phyloP scores from a whole-genome alignment of 2,797 vertebrate genomes.

The Eurystomus glaucurus region DNA sequence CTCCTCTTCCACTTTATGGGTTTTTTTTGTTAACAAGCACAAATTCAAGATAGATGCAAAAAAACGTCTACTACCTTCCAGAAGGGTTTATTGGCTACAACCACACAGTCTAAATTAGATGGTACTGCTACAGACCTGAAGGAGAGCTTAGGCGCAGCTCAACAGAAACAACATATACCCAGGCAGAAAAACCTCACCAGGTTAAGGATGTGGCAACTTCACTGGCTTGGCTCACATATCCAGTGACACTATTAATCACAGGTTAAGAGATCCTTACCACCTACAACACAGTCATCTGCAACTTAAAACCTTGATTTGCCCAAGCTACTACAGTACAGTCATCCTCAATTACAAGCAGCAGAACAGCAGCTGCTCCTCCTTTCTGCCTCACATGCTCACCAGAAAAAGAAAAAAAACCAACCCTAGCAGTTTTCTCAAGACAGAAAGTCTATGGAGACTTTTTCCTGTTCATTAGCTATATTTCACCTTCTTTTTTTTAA shows the following conservation, averaged over 20 bases:
- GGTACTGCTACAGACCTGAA: neutral
- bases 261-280: neutral
- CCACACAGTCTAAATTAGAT: neutral
- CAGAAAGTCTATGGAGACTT: neutral
- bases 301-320: conserved; percentile 28
- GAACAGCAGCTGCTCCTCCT: neutral
- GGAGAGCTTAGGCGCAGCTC: neutral
- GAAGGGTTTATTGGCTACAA: neutral
- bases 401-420: neutral
- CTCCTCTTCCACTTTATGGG: neutral
- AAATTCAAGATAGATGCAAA: neutral
- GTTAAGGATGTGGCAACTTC: neutral
- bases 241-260: neutral
- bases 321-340: neutral
- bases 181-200: neutral
- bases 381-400: neutral
- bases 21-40: neutral
- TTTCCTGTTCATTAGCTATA: neutral
- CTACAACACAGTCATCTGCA: neutral
- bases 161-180: neutral
- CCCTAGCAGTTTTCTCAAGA: neutral
- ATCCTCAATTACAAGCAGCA: neutral
- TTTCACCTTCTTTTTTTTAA: neutral
- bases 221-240: neutral
- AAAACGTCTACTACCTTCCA: neutral